Evolutionary conservation across 2,888 invertebrate species (phyloP).

Genomic region (Epinotia bilunana): DNA sequence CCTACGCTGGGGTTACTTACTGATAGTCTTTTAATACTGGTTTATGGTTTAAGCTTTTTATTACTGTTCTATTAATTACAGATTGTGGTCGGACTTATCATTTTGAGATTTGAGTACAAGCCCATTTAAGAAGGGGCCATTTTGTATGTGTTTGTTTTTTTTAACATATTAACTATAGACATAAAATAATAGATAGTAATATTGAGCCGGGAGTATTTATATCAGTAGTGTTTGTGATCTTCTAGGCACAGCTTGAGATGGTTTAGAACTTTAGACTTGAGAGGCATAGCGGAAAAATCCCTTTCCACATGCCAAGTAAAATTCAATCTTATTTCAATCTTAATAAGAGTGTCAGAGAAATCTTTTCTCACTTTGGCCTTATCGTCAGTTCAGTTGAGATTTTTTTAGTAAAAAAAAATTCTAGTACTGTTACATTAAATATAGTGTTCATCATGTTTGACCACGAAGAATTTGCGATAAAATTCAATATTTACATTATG

Average conservation of each 20-base stretch:
- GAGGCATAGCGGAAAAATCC: too few relatives aligned
- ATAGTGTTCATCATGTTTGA: too few relatives aligned
- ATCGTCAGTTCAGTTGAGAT: neutral
- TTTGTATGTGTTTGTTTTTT: neutral
- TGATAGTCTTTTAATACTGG: constrained; percentile 65
- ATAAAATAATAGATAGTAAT: neutral
- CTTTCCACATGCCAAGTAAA: too few relatives aligned
- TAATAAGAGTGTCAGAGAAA: too few relatives aligned
- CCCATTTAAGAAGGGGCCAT: constrained; percentile 3
- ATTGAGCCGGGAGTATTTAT: neutral
- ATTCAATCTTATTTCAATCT: too few relatives aligned
- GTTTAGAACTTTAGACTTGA: too few relatives aligned
- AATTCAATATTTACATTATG: too few relatives aligned
- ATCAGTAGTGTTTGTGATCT: neutral
- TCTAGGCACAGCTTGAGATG: neutral
- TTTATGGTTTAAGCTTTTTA: constrained; percentile 53
- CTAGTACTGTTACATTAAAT: too few relatives aligned
- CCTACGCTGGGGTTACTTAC: constrained; percentile 67
- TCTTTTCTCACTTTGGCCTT: neutral
- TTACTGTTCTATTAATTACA: constrained; percentile 45
- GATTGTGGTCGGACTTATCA: constrained; percentile 45
- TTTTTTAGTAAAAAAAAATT: too few relatives aligned
- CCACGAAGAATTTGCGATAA: too few relatives aligned
- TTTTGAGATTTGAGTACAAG: constrained; percentile 33
- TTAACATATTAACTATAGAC: neutral